A percentile compares a stretch with the other conserved stretches of the same genome.
phyloP scores from a whole-genome alignment of 2,888 invertebrate genomes.

The Prosopocoilus inquinatus region DNA sequence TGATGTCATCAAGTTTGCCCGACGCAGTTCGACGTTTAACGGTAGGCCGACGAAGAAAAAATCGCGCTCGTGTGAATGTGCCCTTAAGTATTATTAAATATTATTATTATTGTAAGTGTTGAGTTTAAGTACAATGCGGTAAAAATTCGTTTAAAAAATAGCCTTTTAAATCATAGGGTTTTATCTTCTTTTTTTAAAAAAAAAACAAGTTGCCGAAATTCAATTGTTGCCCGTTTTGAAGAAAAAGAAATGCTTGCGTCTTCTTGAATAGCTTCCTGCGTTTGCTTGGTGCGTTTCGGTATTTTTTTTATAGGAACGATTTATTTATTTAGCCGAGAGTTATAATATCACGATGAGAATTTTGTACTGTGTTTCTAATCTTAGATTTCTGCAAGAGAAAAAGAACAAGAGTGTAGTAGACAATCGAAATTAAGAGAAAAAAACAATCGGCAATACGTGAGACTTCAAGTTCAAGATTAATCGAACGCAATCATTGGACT shows the following conservation, averaged over 20 bases:
- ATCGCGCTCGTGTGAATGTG: background rate
- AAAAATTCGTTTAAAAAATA: no score
- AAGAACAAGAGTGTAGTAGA: slow-evolving; percentile 2
- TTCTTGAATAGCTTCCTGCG: slow-evolving; percentile 46
- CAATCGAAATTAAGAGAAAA: background rate
- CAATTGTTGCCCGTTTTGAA: slow-evolving; percentile 15
- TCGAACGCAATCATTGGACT: no score
- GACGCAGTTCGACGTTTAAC: slow-evolving; percentile 7
- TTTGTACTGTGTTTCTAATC: slow-evolving; percentile 47
- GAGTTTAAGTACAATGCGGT: no score
- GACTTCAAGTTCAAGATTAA: no score
- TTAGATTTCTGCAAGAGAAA: slow-evolving; percentile 36
- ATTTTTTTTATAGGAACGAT: slow-evolving; percentile 34
- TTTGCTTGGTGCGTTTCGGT: slow-evolving; percentile 23
- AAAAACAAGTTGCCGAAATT: slow-evolving; percentile 1
- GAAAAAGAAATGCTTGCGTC: slow-evolving; percentile 24
- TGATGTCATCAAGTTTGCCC: slow-evolving; percentile 15
- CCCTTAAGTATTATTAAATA: background rate
- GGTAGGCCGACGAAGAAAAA: background rate
- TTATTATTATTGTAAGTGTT: no score
- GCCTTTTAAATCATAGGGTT: background rate
- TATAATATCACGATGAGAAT: slow-evolving; percentile 41
- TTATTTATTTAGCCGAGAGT: slow-evolving; percentile 8
- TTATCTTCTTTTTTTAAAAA: no score
- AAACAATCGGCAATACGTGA: background rate